Evolutionary conservation across 2,797 vertebrate species (phyloP), one percentile per base, ranked within the genome.

Genomic region (Podarcis siculus): DNA sequence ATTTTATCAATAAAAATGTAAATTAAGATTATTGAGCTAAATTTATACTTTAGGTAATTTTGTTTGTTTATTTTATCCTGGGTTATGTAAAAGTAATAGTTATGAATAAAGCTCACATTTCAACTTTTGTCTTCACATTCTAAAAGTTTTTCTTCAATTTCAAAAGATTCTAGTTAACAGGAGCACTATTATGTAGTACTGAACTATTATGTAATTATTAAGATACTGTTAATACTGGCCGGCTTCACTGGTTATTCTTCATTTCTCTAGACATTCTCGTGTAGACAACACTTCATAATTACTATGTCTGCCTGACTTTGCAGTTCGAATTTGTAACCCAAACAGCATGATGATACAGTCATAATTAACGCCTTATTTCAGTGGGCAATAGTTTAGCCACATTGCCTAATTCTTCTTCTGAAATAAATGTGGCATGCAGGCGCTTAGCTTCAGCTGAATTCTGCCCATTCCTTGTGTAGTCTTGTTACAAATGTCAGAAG

Each of bases 51-150:
- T 95, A 95, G 93, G 85, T 94, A 81, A 95, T 86, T 96, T 96
- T 96, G 96, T 96, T 77, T 92, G 91, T 96, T 91, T 95, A 96
- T 93, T 93, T 94, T 94, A 96, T 79, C 94, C 95, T 23, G 39
- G 78, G 93, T 96, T 95, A 95, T 96, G 94, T 94, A 93, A 94
- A 95, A 95, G 93, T 96, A 95, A 94, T 90, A 91, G 94, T 94
- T 92, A 93, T 10, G 83, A 97, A 97, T 97, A 97, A 97, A 95
- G 92, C 83, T 96, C 94, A 95, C 91, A 95, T 97, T 96, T 94
- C 91, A 96, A 84, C 87, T 87, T 93, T 87, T 93, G 75, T 88
- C 42, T 93, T 85, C 88, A 85, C 55, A 69, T 32, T 1, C 82
- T 90, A 27, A 73, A 32, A 73, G 25, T 66, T 85, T 45, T 86